phyloP scores from a whole-genome alignment of 2,113 vertebrate species.

The Noctilio leporinus region DNA sequence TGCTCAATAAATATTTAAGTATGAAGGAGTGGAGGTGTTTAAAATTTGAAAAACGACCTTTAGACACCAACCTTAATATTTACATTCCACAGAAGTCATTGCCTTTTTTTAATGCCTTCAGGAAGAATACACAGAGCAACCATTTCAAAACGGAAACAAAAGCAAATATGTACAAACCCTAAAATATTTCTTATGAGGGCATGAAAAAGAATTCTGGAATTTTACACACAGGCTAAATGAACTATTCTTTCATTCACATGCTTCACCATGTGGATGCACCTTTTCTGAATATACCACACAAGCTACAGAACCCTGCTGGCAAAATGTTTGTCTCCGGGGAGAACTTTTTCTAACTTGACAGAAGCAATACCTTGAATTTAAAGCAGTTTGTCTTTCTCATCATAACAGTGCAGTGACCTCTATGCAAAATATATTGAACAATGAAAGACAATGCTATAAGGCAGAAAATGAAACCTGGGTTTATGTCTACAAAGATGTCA shows the following conservation, averaged over 20 bases:
- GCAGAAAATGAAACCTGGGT: constrained; percentile 25
- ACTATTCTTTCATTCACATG: constrained; percentile 1
- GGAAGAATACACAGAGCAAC: constrained; percentile 43
- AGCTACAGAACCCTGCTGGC: constrained; percentile 14
- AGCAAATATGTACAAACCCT: constrained; percentile 41
- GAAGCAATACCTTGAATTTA: constrained; percentile 54
- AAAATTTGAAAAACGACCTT: constrained; percentile 70
- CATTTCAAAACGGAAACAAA: constrained; percentile 33
- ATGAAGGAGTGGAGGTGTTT: constrained; percentile 38
- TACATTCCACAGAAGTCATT: constrained; percentile 62
- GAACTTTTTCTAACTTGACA: constrained; percentile 37
- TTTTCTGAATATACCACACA: not conserved
- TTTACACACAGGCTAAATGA: constrained; percentile 18
- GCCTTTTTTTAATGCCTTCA: constrained; percentile 62
- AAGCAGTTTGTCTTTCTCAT: constrained; percentile 48
- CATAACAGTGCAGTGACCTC: constrained; percentile 36
- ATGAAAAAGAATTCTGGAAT: constrained; percentile 26
- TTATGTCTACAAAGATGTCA: constrained; percentile 14
- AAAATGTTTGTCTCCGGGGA: constrained; percentile 36
- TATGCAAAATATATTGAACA: constrained; percentile 62
- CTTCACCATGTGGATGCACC: constrained; percentile 14
- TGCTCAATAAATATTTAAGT: constrained; percentile 67
- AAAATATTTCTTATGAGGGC: not conserved
- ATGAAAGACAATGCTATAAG: not conserved
- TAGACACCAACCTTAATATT: constrained; percentile 62